Evolutionary conservation across 2,113 vertebrate genomes (phyloP).

Genomic region (Cololabis saira): DNA sequence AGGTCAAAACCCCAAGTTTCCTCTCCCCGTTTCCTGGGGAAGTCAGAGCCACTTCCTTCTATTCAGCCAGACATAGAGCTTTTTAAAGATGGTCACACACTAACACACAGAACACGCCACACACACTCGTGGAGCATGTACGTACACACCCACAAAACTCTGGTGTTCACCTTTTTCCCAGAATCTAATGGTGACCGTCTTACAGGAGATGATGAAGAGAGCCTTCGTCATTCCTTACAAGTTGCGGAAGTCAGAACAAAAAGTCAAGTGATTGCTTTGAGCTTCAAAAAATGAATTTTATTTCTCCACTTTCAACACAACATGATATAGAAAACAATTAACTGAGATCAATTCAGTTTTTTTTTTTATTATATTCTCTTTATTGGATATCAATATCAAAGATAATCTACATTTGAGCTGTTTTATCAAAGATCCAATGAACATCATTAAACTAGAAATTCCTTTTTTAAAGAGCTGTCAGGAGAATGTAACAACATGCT

Average conservation of each 20-base stretch:
- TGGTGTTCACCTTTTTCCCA: constrained; percentile 56
- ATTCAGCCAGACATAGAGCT: constrained; percentile 78
- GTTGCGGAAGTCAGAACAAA: constrained; percentile 14
- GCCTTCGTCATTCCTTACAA: constrained; percentile 22
- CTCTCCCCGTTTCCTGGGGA: constrained; percentile 83
- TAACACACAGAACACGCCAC: constrained; percentile 34
- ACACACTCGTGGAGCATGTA: constrained; percentile 22
- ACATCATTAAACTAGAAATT: not conserved
- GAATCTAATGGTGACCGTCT: constrained; percentile 42
- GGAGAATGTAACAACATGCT: constrained; percentile 27
- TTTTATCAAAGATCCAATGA: constrained; percentile 10
- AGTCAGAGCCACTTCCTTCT: constrained; percentile 82
- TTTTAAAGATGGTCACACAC: constrained; percentile 75
- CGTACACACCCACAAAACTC: constrained; percentile 27
- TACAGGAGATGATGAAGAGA: constrained; percentile 49
- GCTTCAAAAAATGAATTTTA: not conserved
- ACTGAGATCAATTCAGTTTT: not conserved
- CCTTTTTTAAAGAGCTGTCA: not conserved
- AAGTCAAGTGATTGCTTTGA: not conserved
- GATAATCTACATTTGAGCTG: constrained; percentile 17
- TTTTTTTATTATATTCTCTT: constrained; percentile 14
- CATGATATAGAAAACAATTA: not conserved
- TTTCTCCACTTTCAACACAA: not conserved
- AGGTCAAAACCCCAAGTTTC: constrained; percentile 71
- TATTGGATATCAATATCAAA: constrained; percentile 26